These are phyloP conservation scores for Notothenia coriiceps DNA, from an alignment of 2,113 vertebrate species.

Conservation along the genomic window DNA sequence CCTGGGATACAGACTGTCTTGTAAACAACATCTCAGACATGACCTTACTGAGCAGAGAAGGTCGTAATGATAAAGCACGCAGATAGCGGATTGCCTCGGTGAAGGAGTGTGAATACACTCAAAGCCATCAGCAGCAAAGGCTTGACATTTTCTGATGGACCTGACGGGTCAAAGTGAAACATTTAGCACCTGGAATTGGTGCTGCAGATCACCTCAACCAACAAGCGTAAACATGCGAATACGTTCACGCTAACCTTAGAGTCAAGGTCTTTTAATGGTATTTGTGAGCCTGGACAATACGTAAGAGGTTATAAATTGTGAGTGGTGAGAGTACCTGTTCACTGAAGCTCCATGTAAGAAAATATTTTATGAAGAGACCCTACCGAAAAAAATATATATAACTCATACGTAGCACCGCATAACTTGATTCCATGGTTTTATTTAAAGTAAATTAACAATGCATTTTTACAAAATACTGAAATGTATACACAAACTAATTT, in stretches of 20 bases:
- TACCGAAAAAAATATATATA: too few relatives aligned
- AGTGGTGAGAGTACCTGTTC: too few relatives aligned
- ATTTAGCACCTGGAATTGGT: constrained; percentile 9
- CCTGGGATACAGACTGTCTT: constrained; percentile 70
- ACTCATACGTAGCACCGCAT: too few relatives aligned
- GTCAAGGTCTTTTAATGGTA: constrained; percentile 9
- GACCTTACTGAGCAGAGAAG: constrained; percentile 56
- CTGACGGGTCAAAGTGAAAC: constrained; percentile 12
- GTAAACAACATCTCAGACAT: constrained; percentile 72
- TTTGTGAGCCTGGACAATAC: not conserved
- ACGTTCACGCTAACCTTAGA: not conserved
- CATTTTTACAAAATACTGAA: too few relatives aligned
- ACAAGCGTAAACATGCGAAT: not conserved
- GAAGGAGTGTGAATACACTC: constrained; percentile 15
- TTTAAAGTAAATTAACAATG: too few relatives aligned
- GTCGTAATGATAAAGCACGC: constrained; percentile 33
- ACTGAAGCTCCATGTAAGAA: not conserved
- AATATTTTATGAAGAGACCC: not conserved
- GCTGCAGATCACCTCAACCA: constrained; percentile 1
- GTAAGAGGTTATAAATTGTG: not conserved
- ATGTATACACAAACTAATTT: too few relatives aligned
- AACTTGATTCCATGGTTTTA: too few relatives aligned
- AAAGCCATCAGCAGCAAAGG: not conserved
- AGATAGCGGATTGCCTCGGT: constrained; percentile 6
- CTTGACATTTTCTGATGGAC: not conserved